These are phyloP conservation scores for Caenorhabditis sulstoni DNA, from an alignment of 2,888 invertebrate genomes.

Conservation along the genomic window DNA sequence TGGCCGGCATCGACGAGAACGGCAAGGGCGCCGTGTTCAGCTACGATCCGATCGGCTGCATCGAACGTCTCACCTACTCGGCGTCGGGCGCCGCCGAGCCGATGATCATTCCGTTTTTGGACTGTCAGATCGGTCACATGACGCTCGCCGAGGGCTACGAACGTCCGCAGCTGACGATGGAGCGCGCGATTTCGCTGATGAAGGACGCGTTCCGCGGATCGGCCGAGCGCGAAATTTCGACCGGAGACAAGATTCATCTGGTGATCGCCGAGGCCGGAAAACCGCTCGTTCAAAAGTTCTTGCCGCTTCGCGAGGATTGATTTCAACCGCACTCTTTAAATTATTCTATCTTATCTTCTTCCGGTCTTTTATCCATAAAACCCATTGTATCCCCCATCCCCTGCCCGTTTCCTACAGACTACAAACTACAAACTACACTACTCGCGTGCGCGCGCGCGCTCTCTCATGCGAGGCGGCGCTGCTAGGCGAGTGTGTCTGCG, in stretches of 20 bases:
- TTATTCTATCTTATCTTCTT: constrained; percentile 24
- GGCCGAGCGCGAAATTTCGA: constrained; percentile 97
- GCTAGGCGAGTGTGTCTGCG: constrained; percentile 11
- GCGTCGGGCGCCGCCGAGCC: constrained; percentile 90
- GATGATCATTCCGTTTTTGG: constrained; percentile 93
- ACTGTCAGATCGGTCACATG: constrained; percentile 86
- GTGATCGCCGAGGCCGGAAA: constrained; percentile 77
- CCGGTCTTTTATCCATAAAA: constrained; percentile 11
- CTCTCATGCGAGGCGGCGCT: no score
- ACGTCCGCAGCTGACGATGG: constrained; percentile 85
- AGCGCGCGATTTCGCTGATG: constrained; percentile 89
- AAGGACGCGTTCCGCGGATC: constrained; percentile 97
- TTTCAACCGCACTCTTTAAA: constrained; percentile 19
- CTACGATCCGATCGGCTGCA: constrained; percentile 97
- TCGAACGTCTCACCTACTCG: constrained; percentile 89
- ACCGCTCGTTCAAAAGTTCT: constrained; percentile 67
- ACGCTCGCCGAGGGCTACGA: constrained; percentile 87
- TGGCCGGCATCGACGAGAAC: constrained; percentile 94
- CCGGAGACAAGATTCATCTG: constrained; percentile 83
- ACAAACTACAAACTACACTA: constrained; percentile 4
- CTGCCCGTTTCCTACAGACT: not conserved
- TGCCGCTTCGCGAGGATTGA: constrained; percentile 78
- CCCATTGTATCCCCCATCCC: not conserved
- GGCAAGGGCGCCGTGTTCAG: constrained; percentile 94
- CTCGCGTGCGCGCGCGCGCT: constrained; percentile 3